Conservation (phyloP, 2,797 vertebrate genomes). For the Sphenopsis melanotis region DNA sequence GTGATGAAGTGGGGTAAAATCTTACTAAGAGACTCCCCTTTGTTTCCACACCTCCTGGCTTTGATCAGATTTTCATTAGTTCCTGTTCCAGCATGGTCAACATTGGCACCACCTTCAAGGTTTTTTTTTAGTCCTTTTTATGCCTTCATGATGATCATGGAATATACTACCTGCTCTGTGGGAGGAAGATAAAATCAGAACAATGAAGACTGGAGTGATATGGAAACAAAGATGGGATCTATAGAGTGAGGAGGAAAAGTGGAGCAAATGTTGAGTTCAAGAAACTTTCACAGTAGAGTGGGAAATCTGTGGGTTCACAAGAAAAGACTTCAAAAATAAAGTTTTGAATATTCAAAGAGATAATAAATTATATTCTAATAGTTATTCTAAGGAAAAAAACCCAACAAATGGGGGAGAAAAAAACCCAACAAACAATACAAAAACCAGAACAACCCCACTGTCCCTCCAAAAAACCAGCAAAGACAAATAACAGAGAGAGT, state of each 20-base stretch:
- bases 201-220: not conserved
- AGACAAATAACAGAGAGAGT: not conserved
- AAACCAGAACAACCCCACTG: not conserved
- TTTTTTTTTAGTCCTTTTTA: not conserved
- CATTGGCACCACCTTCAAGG: not conserved
- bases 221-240: not conserved
- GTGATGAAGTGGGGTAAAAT: not conserved
- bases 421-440: accelerated
- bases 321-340: not conserved
- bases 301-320: not conserved
- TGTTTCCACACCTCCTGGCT: not conserved
- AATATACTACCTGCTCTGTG: not conserved
- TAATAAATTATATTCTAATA: not conserved
- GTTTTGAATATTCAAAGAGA: not conserved
- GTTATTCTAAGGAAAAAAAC: not conserved
- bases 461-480: not conserved
- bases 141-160: not conserved
- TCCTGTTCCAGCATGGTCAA: not conserved
- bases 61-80: not conserved
- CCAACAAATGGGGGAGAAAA: not conserved
- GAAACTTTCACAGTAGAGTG: not conserved
- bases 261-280: not conserved
- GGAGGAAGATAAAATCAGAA: not conserved
- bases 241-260: not conserved
- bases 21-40: not conserved